Conservation (phyloP, 2,113 vertebrate genomes). For the Lethenteron reissneri region DNA sequence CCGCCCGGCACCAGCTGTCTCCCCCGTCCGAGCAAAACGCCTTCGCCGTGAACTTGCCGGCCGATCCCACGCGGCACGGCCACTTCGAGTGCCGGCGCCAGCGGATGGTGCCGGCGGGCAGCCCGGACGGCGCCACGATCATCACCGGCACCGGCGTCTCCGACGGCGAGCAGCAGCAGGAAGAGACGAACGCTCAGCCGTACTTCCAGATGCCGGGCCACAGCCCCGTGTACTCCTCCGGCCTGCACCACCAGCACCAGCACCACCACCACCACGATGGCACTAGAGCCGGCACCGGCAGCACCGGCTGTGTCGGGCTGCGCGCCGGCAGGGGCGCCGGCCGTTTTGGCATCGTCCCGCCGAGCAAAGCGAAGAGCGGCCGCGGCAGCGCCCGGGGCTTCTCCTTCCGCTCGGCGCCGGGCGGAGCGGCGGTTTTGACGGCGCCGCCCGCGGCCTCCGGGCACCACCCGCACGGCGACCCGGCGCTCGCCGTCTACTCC, state of each 20-base stretch:
- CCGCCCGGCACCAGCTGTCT: constrained; percentile 15
- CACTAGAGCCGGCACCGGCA: no score
- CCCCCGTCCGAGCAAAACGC: constrained; percentile 14
- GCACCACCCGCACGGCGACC: not conserved
- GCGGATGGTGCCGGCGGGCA: no score
- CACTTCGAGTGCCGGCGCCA: not conserved
- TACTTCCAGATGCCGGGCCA: no score
- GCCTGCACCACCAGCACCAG: not conserved
- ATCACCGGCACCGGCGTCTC: not conserved
- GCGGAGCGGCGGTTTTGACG: not conserved
- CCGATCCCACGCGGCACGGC: constrained; percentile 11
- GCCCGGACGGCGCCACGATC: no score
- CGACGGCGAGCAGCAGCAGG: not conserved
- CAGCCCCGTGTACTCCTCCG: not conserved
- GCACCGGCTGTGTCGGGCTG: not conserved
- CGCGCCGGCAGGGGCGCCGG: not conserved
- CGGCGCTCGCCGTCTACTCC: not conserved
- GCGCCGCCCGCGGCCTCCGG: not conserved
- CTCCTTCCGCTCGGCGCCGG: constrained; percentile 4
- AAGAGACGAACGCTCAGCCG: not conserved
- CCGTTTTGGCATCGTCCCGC: no score
- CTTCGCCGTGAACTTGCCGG: constrained; percentile 12
- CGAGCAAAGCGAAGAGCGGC: no score
- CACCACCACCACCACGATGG: not conserved
- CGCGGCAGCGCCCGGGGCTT: constrained; percentile 13